Evolutionary conservation across 2,888 invertebrate genomes (phyloP).

Genomic region (Abrostola tripartita): DNA sequence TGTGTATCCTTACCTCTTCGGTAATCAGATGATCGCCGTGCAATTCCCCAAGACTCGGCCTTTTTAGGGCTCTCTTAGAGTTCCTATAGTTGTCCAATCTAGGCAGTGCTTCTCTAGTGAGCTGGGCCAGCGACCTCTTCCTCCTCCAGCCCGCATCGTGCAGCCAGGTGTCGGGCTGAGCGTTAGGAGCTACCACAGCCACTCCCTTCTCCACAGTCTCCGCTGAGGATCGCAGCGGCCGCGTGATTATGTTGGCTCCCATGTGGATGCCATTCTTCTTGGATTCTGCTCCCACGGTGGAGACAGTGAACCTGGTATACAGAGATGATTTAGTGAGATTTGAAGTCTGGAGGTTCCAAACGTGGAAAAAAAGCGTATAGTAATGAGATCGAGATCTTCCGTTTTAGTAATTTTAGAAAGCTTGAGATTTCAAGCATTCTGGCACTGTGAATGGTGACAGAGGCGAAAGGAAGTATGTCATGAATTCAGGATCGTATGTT

Average conservation of each 20-base stretch:
- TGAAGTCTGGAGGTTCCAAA: neutral
- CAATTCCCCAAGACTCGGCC: constrained; percentile 95
- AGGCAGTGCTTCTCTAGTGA: constrained; percentile 93
- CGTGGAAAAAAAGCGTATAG: no score
- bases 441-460: no score
- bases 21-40: constrained; percentile 90
- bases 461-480: no score
- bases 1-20: constrained; percentile 73
- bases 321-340: constrained; percentile 11
- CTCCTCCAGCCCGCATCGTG: constrained; percentile 85
- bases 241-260: constrained; percentile 82
- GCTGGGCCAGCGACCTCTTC: constrained; percentile 89
- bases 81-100: constrained; percentile 94
- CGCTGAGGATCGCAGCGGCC: constrained; percentile 76
- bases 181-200: constrained; percentile 51
- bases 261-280: constrained; percentile 84
- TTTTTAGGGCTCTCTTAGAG: constrained; percentile 92
- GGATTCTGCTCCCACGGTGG: constrained; percentile 75
- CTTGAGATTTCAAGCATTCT: no score
- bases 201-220: constrained; percentile 74
- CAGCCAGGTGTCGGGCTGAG: constrained; percentile 80
- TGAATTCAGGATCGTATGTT: no score
- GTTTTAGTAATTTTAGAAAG: neutral
- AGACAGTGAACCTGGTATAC: constrained; percentile 77
- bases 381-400: neutral